phyloP scores from a whole-genome alignment of 2,113 vertebrate genomes.

The Balaeniceps rex region DNA sequence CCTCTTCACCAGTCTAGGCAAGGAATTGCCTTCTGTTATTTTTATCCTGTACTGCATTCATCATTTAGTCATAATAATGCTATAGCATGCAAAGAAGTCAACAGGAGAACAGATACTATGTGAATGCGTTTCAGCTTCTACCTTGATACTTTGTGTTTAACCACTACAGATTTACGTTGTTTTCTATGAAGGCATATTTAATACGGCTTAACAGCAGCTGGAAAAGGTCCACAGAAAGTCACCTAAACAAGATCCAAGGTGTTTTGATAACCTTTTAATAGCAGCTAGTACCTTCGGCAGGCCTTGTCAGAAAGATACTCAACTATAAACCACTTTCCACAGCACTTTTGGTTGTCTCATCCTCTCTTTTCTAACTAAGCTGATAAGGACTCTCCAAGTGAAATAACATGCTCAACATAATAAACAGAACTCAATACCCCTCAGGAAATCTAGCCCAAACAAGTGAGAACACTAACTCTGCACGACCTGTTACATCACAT shows the following conservation, averaged over 20 bases:
- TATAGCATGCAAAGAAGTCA: not conserved
- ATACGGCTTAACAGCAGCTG: not conserved
- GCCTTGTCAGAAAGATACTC: not conserved
- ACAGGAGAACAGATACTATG: not conserved
- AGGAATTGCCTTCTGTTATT: not conserved
- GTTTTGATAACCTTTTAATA: not conserved
- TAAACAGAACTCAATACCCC: not conserved
- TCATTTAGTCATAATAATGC: not conserved
- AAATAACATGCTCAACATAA: not conserved
- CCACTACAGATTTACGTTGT: not conserved
- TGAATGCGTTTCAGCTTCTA: not conserved
- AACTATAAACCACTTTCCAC: not conserved
- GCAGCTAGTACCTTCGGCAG: not conserved
- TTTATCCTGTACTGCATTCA: not conserved
- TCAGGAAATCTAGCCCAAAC: not conserved
- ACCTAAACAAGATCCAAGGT: not conserved
- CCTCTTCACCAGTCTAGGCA: not conserved
- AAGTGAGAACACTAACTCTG: not conserved
- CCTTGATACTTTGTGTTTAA: not conserved
- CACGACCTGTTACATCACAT: not conserved
- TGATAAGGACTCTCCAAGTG: not conserved
- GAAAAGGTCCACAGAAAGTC: not conserved
- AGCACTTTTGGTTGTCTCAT: not conserved
- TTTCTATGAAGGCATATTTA: not conserved
- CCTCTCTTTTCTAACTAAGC: not conserved